Base-by-base conservation (phyloP, 2,797 vertebrate species). In the Pipistrellus kuhlii region DNA sequence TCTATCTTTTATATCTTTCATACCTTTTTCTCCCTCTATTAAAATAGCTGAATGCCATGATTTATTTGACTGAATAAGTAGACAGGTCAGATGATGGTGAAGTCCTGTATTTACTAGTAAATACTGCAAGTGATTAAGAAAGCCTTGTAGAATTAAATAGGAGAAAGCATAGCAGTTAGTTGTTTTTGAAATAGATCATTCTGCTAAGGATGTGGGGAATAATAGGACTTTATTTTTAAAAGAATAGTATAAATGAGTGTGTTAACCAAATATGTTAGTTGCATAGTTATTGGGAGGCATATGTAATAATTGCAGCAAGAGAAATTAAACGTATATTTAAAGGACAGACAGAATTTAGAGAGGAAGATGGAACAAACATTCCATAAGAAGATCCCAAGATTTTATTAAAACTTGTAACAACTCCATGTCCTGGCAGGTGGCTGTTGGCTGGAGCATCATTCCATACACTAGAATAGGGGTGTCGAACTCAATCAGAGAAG, bases 11-110 rank as follows among this genome's bases (percentile, higher is more conserved):
- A 66, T 12, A 14, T 1, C 9, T 85, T 80, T 85, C 82, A n/a
- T 35, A 32, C 17, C 32, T 51, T 72, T 72, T 76, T 38, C 3
- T 18, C 18, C 6, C 25, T 76, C 18, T 80, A 48, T 72, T 44
- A 92, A 62, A 81, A 21, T 69, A 59, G 55, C 41, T 78, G 77
- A 71, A 35, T 73, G 93, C 23, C 11, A 30, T 55, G 17, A 69
- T 90, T 48, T 17, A 69, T 90, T 90, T 92, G 38, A 88, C 55
- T 88, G 35, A 8, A 25, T 85, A 86, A 86, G 27, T 75, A 91
- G n/a, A 14, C 20, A 87, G 32, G n/a, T 93, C 82, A 90, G 32
- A 82, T 91, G 85, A 53, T 85, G 41, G 23, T 73, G 17, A 93
- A 71, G 32, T 88, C 23, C 41, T 66, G 32, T 87, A 69, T 55